Evolutionary conservation across 2,113 vertebrate genomes (phyloP).

Genomic region (Chloropsis hardwickii): DNA sequence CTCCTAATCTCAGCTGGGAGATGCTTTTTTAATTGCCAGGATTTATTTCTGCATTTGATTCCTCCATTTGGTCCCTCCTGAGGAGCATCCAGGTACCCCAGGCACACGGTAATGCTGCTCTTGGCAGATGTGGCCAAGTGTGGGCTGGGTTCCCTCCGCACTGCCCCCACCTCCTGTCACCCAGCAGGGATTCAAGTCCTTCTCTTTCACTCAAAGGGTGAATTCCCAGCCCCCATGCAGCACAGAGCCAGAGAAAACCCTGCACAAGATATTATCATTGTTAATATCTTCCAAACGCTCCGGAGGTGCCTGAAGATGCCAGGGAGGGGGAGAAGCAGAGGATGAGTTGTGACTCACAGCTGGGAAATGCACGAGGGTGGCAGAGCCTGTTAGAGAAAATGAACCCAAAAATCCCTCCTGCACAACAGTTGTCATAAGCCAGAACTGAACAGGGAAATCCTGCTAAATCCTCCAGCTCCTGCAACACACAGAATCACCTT

Average conservation of each 20-base stretch:
- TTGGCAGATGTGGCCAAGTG: rapidly evolving
- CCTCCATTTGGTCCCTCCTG: rapidly evolving
- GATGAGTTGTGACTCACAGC: slow-evolving; percentile 1
- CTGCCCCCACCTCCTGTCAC: not conserved
- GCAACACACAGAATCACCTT: rapidly evolving
- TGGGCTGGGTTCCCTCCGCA: not conserved
- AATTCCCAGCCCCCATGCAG: not conserved
- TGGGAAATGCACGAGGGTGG: not conserved
- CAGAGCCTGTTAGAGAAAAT: not conserved
- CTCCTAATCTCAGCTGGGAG: rapidly evolving
- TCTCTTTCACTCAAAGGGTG: not conserved
- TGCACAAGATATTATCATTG: not conserved
- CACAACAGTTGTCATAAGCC: not conserved
- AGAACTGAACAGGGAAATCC: not conserved
- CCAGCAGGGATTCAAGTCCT: not conserved
- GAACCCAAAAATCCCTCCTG: not conserved
- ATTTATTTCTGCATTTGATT: not conserved
- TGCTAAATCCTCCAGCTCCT: not conserved
- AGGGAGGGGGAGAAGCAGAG: not conserved
- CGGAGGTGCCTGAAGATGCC: not conserved
- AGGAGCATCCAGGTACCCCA: rapidly evolving
- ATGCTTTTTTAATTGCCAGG: not conserved
- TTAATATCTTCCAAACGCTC: not conserved
- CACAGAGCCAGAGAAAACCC: not conserved
- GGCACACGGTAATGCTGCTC: rapidly evolving